Base-by-base conservation (phyloP, 2,113 vertebrate genomes). In the Ctenomys sociabilis region DNA sequence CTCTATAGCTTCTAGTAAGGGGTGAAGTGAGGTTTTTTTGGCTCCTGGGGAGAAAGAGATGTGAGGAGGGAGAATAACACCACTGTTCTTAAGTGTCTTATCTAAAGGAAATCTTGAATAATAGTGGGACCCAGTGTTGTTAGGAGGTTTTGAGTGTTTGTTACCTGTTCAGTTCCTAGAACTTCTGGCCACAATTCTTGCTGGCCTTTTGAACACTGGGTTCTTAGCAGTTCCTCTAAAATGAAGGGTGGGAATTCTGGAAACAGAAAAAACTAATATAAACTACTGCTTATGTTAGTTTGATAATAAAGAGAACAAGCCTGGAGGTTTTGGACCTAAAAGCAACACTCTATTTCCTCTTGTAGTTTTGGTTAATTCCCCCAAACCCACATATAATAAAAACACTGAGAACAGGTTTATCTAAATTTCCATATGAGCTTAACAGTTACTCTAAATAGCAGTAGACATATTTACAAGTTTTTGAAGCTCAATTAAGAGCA, bases 21-120 rank as follows among this genome's bases (percentile, higher is more conserved):
- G 54, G 59, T 28, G 19, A 35, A 78, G 32, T 9, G 70, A 88
- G 40, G 0, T 57, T 72, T 12, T 35, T 17, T 70, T 35, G 21
- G 19, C 5, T 45, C 21, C 32, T 43, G 21, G 14, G 35, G 59
- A 28, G 49, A 89, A 77, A 32, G n/a, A 63, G 13, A 22, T 49
- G 0, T 1, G 1, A 77, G 21, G 28, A 61, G 3, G 4, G 21
- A 88, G 52, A 19, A 19, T 7, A 52, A 26, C 3, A 32, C 1
- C 16, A 40, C 32, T 45, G 21, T 3, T 66, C 6, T 3, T n/a
- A 54, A 37, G 19, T 37, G 16, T 22, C 14, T 83, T n/a, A 43
- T 57, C 7, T 77, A 49, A 1, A 64, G 2, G 17, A 83, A 57
- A 28, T 12, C 2, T 37, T 73, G 54, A 26, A 26, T 81, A 5